Evolutionary conservation across 2,113 vertebrate genomes (phyloP).

Genomic region (Galemys pyrenaicus): DNA sequence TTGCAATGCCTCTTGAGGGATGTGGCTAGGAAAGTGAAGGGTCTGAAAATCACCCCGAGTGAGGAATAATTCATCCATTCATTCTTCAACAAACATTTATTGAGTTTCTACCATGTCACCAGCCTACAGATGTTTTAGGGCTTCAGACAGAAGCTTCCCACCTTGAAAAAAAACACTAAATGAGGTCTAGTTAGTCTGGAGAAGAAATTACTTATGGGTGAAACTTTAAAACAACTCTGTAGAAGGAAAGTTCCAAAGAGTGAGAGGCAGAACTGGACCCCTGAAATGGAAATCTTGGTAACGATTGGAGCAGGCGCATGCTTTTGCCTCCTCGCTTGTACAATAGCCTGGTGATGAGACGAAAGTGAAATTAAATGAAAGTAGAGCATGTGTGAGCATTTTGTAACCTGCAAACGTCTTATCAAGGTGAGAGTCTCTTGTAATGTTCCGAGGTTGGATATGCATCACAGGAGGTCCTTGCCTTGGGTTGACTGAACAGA

Average conservation of each 20-base stretch:
- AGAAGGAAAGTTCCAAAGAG: not conserved
- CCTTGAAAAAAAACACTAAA: not conserved
- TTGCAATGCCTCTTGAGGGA: not conserved
- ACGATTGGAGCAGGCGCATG: too few relatives aligned
- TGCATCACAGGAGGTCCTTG: not conserved
- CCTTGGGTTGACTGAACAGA: not conserved
- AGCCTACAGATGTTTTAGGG: fast-evolving
- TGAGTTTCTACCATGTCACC: fast-evolving
- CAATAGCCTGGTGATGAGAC: not conserved
- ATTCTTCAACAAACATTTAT: not conserved
- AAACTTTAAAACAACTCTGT: not conserved
- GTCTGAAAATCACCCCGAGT: not conserved
- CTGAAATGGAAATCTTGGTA: not conserved
- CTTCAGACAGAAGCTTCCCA: not conserved
- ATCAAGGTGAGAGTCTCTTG: not conserved
- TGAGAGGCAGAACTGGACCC: not conserved
- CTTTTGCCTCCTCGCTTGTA: not conserved
- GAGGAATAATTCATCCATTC: not conserved
- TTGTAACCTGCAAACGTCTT: not conserved
- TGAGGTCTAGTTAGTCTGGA: not conserved
- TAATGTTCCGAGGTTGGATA: too few relatives aligned
- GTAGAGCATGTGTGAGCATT: fast-evolving
- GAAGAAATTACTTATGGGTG: not conserved
- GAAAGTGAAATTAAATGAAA: not conserved
- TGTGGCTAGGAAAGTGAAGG: not conserved